Evolutionary conservation across 2,888 invertebrate species (phyloP), one percentile per base, ranked within the genome.

Genomic region (Phasia obesa): DNA sequence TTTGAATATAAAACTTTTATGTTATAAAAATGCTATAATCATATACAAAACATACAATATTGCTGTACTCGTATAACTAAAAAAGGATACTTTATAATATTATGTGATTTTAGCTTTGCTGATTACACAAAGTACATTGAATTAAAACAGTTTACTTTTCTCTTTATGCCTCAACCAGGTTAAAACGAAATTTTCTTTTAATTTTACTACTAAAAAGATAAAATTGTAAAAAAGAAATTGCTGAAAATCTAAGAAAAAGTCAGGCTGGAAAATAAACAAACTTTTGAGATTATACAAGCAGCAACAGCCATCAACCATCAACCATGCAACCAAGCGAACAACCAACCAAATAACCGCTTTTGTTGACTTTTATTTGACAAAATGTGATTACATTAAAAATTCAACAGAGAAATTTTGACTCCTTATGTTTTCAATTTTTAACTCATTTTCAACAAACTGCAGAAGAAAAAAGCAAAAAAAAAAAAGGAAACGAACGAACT

Each of bases 311-410:
- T 38, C 31, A 62, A 51, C 23, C 70, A 70, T 25, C 64, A 60
- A 31, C 27, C 47, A 55, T 62, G 70, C 60, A 62, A 31, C 62
- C 17, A 44, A 64, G 62, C 35, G 47, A 60, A 27, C 64, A 78
- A 55, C 64, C 65, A 73, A 67, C 42, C 65, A 38, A 71, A 51
- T 49, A 73, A 67, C 59, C 53, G 38, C 73, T 82, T 57, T 64
- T 59, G 78, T 84, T 81, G 84, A 81, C 79, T 84, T 85, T 81
- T 81, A 85, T 85, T 79, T 81, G 85, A 81, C 85, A 85, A 84
- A 85, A 85, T 84, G 79, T 85, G 85, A 84, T 84, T 85, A 85
- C 84, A 85, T 84, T 84, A 84, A 79, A 75, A 79, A 79, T 84
- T 70, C 69, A 79, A 60, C 62, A 73, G 73, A 76, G 77, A 76